phyloP scores from a whole-genome alignment of 1,140 invertebrate genomes.

The Drosophila suzukii region DNA sequence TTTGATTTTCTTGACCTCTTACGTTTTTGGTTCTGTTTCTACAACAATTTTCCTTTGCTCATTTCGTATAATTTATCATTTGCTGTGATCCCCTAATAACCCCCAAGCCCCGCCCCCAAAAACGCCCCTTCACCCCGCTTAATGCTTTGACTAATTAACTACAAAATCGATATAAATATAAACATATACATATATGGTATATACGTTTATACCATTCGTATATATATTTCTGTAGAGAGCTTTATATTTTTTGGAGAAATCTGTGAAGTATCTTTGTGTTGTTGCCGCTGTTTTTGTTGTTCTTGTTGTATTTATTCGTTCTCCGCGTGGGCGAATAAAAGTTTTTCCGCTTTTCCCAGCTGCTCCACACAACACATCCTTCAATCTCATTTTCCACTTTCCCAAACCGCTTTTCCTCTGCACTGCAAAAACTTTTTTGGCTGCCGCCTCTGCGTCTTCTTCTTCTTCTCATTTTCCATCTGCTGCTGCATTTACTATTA shows the following conservation, averaged over 20 bases:
- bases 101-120: not conserved
- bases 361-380: conserved; percentile 2
- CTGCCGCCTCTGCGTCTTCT: conserved; percentile 11
- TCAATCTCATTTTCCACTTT: conserved; percentile 7
- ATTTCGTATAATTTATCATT: conserved; percentile 41
- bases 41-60: conserved; percentile 11
- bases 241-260: conserved; percentile 6
- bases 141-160: conserved; percentile 42
- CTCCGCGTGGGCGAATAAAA: conserved; percentile 18
- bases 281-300: not conserved
- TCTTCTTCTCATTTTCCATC: conserved; percentile 1
- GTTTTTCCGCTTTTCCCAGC: conserved; percentile 29
- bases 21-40: conserved; percentile 6
- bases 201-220: not conserved
- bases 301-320: conserved; percentile 20
- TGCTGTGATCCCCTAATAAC: conserved; percentile 21
- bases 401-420: conserved; percentile 4
- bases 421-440: conserved; percentile 42
- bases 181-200: conserved; percentile 8
- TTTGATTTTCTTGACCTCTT: not conserved
- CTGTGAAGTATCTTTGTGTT: conserved; percentile 31
- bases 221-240: conserved; percentile 3
- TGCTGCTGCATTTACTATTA: conserved; percentile 11
- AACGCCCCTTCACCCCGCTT: conserved; percentile 16
- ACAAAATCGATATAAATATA: conserved; percentile 42